These are phyloP conservation scores for Tachysurus fulvidraco DNA, from an alignment of 2,113 vertebrate genomes.

Conservation along the genomic window DNA sequence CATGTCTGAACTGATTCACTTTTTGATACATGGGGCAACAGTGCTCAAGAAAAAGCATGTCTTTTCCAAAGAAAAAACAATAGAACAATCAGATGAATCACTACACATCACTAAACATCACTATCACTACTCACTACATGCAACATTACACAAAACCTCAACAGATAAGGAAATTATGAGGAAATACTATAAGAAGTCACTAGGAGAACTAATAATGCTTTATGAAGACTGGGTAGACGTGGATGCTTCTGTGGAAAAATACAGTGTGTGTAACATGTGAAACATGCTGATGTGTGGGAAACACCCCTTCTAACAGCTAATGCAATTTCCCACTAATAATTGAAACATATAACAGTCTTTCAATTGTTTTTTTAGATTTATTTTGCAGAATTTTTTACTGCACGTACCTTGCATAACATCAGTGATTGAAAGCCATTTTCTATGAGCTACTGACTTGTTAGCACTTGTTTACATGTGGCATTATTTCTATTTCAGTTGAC, in stretches of 20 bases:
- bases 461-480: neutral
- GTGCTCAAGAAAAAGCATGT: neutral
- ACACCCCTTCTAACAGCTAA: neutral
- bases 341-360: neutral
- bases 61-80: neutral
- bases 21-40: too few relatives aligned
- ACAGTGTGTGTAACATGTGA: neutral
- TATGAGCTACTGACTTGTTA: neutral
- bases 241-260: neutral
- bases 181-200: neutral
- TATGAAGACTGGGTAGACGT: neutral
- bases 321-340: neutral
- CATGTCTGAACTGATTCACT: neutral
- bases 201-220: neutral
- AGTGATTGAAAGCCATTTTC: neutral
- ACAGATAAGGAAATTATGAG: neutral
- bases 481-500: neutral
- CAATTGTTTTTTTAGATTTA: too few relatives aligned
- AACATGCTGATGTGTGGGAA: neutral
- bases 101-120: too few relatives aligned
- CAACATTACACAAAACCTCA: neutral
- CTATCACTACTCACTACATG: neutral
- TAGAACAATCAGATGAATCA: neutral
- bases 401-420: neutral
- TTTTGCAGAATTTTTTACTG: neutral